Evolutionary conservation across 2,888 invertebrate genomes (phyloP), one percentile per base, ranked within the genome.

Genomic region (Noctua pronuba): DNA sequence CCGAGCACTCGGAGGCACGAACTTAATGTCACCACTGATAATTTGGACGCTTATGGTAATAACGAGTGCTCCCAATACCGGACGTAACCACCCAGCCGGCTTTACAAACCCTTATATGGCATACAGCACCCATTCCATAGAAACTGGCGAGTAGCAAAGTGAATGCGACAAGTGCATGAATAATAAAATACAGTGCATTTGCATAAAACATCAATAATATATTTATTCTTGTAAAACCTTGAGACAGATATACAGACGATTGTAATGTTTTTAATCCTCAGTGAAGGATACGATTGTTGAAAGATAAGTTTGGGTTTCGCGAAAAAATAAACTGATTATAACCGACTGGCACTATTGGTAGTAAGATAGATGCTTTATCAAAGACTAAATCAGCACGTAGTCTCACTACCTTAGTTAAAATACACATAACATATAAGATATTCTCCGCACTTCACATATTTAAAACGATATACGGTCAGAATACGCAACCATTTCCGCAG

Each of bases 1-100:
- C 66, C 65, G n/a, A 77, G 52, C 73, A 35, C 73, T 52, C 35
- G n/a, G 65, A 60, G 58, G 65, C 88, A 87, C 85, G 79, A 82
- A 87, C 67, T 84, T 84, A 88, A 87, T 88, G 85, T 89, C 86
- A 85, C 82, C 35, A 74, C 70, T 78, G 88, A 86, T 86, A 87
- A 88, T 90, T 90, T 81, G 71, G 77, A 78, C 88, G 66, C 82
- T 88, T 90, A 92, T 84, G 89, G 90, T 82, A 87, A 87, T 80
- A 86, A 83, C 84, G 46, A 84, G 85, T 84, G 82, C 86, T 88
- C 83, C 83, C 81, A 83, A 88, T 88, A 83, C 73, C 80, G 82
- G 80, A 73, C 73, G 74, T 70, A 84, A 69, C 79, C 80, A 73
- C 75, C 78, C 75, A 69, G 66, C 38, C 58, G 78, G 83, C 82